Percentiles rank a stretch among this genome's conserved stretches.
These are phyloP conservation scores for Pelochelys cantorii DNA, from an alignment of 2,797 vertebrate genomes.

Conservation along the genomic window DNA sequence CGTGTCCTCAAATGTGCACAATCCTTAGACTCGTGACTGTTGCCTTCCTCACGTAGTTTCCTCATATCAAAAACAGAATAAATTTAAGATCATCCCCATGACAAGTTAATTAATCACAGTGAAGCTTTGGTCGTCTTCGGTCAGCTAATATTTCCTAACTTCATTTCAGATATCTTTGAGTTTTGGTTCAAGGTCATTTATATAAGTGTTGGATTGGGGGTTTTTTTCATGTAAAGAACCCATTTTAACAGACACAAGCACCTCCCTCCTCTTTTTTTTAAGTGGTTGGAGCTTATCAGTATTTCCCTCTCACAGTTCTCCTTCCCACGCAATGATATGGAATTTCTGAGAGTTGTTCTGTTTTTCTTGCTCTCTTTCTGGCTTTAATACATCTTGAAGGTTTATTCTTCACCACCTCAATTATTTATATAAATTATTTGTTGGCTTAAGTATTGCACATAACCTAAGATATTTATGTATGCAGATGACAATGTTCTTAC, in stretches of 20 bases:
- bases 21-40: conserved; percentile 12
- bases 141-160: conserved; percentile 55
- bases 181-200: conserved; percentile 63
- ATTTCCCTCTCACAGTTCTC: conserved; percentile 13
- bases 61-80: conserved; percentile 41
- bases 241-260: conserved; percentile 28
- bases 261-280: background rate
- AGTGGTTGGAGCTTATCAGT: background rate
- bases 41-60: conserved; percentile 46
- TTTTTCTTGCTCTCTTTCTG: background rate
- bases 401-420: background rate
- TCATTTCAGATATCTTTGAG: conserved; percentile 59
- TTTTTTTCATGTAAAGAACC: conserved; percentile 25
- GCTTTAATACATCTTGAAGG: background rate
- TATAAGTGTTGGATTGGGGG: background rate
- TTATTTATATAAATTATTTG: background rate
- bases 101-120: conserved; percentile 76
- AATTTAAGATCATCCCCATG: conserved; percentile 74
- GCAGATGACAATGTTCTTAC: background rate
- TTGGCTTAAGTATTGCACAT: background rate
- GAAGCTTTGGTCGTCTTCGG: conserved; percentile 65
- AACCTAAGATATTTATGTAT: background rate
- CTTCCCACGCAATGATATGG: background rate
- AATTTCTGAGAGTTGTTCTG: background rate
- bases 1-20: background rate